Evolutionary conservation across 2,888 invertebrate species (phyloP).

Genomic region (Coelopa pilipes): DNA sequence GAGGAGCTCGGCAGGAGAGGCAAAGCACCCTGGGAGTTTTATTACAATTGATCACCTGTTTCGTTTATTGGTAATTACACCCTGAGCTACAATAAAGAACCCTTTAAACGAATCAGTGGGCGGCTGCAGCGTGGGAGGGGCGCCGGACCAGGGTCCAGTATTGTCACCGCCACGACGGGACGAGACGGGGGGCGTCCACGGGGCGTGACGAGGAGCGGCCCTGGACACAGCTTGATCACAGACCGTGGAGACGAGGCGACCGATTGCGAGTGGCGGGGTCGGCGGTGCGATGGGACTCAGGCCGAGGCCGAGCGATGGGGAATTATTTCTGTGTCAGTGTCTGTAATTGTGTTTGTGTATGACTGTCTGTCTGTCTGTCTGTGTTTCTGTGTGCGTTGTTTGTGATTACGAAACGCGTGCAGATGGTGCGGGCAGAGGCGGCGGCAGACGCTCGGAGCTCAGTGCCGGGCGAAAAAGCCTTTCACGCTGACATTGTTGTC

Average conservation of each 20-base stretch:
- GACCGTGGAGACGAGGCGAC: too few relatives aligned
- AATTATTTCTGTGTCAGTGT: background rate
- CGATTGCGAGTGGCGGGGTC: too few relatives aligned
- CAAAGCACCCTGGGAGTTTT: constrained; percentile 50
- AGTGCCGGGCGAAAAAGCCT: too few relatives aligned
- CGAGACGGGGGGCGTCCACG: too few relatives aligned
- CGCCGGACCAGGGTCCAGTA: background rate
- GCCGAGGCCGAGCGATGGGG: background rate
- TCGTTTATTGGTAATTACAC: constrained; percentile 51
- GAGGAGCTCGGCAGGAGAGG: too few relatives aligned
- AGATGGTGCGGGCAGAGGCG: too few relatives aligned
- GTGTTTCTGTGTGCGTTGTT: background rate
- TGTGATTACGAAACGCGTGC: too few relatives aligned
- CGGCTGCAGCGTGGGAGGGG: background rate
- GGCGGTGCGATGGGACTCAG: background rate
- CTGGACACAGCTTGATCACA: background rate
- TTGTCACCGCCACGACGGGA: background rate
- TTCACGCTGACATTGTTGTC: background rate
- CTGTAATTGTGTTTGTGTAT: background rate
- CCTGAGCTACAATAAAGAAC: constrained; percentile 48
- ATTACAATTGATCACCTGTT: constrained; percentile 53
- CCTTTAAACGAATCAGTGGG: constrained; percentile 8
- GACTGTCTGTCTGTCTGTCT: background rate
- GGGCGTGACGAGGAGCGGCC: too few relatives aligned
- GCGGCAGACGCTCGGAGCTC: too few relatives aligned